These are phyloP conservation scores for Delichon dasypus DNA, from an alignment of 2,797 vertebrate genomes.

Conservation along the genomic window DNA sequence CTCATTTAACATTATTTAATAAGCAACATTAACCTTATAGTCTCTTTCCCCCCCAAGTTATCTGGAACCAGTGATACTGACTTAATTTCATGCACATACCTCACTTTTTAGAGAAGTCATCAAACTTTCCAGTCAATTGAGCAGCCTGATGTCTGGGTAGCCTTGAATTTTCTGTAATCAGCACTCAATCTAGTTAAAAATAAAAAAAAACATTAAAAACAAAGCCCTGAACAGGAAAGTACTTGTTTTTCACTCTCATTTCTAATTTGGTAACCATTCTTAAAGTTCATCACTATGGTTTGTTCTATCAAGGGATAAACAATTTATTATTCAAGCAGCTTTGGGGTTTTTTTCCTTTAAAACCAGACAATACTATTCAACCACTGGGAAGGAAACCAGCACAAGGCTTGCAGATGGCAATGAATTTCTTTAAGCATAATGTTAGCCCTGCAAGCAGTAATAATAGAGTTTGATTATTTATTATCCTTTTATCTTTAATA, in stretches of 20 bases:
- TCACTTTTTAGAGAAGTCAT: slow-evolving; percentile 51
- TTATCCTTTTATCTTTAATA: background rate
- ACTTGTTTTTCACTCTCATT: slow-evolving; percentile 24
- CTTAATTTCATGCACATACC: background rate
- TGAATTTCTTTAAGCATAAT: slow-evolving; percentile 35
- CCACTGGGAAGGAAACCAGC: slow-evolving; percentile 4
- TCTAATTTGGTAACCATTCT: slow-evolving; percentile 42
- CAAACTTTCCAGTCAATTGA: slow-evolving; percentile 56
- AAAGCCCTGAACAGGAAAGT: slow-evolving; percentile 35
- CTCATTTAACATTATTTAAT: slow-evolving; percentile 30
- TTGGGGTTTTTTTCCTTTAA: background rate
- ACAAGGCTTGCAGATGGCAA: slow-evolving; percentile 12
- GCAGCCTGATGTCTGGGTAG: slow-evolving; percentile 39
- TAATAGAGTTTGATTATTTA: slow-evolving; percentile 19
- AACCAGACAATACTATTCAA: slow-evolving; percentile 22
- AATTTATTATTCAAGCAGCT: slow-evolving; percentile 14
- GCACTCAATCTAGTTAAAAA: slow-evolving; percentile 54
- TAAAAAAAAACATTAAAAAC: slow-evolving; percentile 18
- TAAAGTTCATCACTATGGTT: slow-evolving; percentile 33
- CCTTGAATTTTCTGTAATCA: slow-evolving; percentile 55
- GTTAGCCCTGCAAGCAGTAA: slow-evolving; percentile 7
- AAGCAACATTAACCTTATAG: background rate
- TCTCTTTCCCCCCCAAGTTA: background rate
- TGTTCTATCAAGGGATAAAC: slow-evolving; percentile 51
- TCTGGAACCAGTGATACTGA: background rate